Evolutionary conservation across 2,113 vertebrate genomes (phyloP), one percentile per base, ranked within the genome.

Genomic region (Lagopus leucura): DNA sequence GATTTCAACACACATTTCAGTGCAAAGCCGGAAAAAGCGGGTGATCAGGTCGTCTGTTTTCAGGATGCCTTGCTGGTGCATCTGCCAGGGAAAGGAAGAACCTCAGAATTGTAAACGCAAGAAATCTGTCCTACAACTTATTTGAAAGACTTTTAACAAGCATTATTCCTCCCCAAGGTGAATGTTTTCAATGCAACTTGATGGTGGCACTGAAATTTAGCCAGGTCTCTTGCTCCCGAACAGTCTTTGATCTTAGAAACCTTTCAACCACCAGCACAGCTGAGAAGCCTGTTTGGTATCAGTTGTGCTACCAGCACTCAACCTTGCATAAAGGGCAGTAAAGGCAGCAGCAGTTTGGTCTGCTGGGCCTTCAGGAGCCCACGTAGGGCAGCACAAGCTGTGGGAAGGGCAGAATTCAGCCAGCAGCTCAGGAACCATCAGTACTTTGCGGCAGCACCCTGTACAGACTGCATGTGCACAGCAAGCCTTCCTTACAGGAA

Each of bases 1-100:
- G 95, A 99, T 99, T 92, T 99, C 99, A 73, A 99, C 99, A 50
- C 99, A 99, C 99, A 99, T 99, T 94, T 99, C 99, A 1, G 99
- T 99, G 97, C 99, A 99, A 13, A 99, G 98, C 42, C 99, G 98
- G 95, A 99, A 99, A 94, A 99, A 99, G 20, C 99, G 98, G 3
- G 99, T 99, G 96, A 99, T 99, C 91, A 99, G 97, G 96, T 99
- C 99, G 34, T 99, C 99, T 0, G 99, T 99, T 97, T 99, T 99
- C 96, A 99, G 97, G 91, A 99, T 99, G 57, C 99, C 99, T 95
- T 99, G 99, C 97, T 99, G 99, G 88, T 99, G 99, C 99, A 99
- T 99, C 99, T 99, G 45, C 32, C 43, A 79, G 6, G 66, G 38
- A 72, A 94, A 93, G 34, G 74, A 47, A 42, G 69, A 79, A 13